Evolutionary conservation across 2,113 vertebrate genomes (phyloP).

Genomic region (Rhombomys opimus): DNA sequence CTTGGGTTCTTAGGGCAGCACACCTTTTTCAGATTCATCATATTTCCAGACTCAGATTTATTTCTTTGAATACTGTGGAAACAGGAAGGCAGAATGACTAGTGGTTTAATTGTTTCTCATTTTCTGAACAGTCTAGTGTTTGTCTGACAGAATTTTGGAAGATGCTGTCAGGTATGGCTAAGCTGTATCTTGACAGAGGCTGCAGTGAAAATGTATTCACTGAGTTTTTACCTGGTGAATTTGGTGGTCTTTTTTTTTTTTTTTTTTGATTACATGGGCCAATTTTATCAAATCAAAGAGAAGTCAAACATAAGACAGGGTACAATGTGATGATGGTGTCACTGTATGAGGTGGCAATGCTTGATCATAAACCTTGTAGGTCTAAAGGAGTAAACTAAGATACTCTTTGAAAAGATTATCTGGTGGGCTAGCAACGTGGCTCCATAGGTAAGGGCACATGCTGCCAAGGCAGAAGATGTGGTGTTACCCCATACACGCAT

Average conservation of each 20-base stretch:
- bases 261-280: background rate
- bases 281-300: slow-evolving; percentile 22
- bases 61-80: too few relatives aligned
- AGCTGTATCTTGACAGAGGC: rapidly evolving
- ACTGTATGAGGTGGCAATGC: background rate
- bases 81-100: background rate
- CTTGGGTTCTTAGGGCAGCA: background rate
- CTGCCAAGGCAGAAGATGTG: background rate
- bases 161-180: rapidly evolving
- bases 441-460: too few relatives aligned
- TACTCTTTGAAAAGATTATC: background rate
- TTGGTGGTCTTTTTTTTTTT: background rate
- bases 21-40: background rate
- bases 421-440: background rate
- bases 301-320: background rate
- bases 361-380: background rate
- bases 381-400: slow-evolving; percentile 23
- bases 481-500: background rate
- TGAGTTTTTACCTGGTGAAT: background rate
- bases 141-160: background rate
- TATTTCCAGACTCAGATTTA: background rate
- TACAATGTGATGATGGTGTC: background rate
- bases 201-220: rapidly evolving
- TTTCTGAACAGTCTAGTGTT: background rate
- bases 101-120: background rate